These are phyloP conservation scores for Psilopsiagon aymara DNA, from an alignment of 2,113 vertebrate genomes.

Conservation along the genomic window DNA sequence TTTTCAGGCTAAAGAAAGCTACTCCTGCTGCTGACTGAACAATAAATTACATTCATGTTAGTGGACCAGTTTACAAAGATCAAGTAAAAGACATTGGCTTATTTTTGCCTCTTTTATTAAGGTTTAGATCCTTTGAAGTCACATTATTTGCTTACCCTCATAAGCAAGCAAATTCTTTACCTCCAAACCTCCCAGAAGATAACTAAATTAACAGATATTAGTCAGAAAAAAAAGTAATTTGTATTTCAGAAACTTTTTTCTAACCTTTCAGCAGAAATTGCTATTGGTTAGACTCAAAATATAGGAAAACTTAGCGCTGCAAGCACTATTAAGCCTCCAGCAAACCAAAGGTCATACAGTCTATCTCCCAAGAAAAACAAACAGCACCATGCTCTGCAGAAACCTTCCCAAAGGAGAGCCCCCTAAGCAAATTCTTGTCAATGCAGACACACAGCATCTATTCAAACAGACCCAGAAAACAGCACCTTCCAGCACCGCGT, in stretches of 20 bases:
- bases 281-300: background rate
- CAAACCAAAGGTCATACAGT: background rate
- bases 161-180: background rate
- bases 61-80: background rate
- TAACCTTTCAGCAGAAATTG: background rate
- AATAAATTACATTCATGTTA: background rate
- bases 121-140: slow-evolving; percentile 45
- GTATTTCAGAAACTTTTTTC: slow-evolving; percentile 11
- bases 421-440: background rate
- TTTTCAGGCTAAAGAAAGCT: background rate
- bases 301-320: background rate
- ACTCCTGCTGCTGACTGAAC: background rate
- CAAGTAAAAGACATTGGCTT: background rate
- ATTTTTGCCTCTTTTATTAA: slow-evolving; percentile 11
- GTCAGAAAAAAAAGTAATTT: background rate
- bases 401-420: background rate
- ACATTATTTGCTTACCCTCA: slow-evolving; percentile 1
- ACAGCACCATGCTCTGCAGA: background rate
- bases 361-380: slow-evolving; percentile 46
- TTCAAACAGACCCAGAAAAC: background rate
- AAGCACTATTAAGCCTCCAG: background rate
- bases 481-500: background rate
- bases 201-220: background rate
- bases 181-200: background rate
- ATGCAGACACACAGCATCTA: background rate